A percentile compares a stretch with the other conserved stretches of the same genome.
Conservation (phyloP, 2,888 invertebrate species). For the Drosophila subquinaria region DNA sequence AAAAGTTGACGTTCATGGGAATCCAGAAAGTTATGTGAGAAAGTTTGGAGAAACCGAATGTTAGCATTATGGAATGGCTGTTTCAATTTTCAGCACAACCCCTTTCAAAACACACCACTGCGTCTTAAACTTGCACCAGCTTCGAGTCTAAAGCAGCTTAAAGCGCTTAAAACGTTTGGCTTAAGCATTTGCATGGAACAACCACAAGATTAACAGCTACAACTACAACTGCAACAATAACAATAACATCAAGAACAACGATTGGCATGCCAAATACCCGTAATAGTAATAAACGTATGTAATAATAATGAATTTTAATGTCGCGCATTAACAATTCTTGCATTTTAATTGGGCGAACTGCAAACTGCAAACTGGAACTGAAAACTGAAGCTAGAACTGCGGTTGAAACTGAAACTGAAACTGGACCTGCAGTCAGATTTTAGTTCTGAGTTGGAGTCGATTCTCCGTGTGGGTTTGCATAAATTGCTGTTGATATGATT, state of each 20-base stretch:
- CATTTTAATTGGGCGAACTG: slow-evolving; percentile 78
- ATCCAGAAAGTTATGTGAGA: too few relatives aligned
- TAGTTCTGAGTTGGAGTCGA: slow-evolving; percentile 11
- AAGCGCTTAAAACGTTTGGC: slow-evolving; percentile 66
- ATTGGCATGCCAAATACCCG: slow-evolving; percentile 66
- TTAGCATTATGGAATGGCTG: too few relatives aligned
- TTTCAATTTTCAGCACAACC: not conserved
- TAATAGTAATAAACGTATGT: slow-evolving; percentile 78
- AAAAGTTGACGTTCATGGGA: too few relatives aligned
- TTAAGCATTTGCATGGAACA: slow-evolving; percentile 69
- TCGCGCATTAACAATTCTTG: slow-evolving; percentile 81
- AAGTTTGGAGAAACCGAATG: too few relatives aligned
- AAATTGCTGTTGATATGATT: slow-evolving; percentile 82
- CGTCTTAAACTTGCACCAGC: slow-evolving; percentile 27
- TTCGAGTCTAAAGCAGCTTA: slow-evolving; percentile 40
- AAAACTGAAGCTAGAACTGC: slow-evolving; percentile 9
- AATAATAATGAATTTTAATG: slow-evolving; percentile 82
- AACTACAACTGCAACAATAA: slow-evolving; percentile 10
- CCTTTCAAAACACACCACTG: slow-evolving; percentile 31
- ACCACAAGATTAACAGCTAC: slow-evolving; percentile 24
- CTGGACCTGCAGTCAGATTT: slow-evolving; percentile 13
- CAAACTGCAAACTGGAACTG: slow-evolving; percentile 36
- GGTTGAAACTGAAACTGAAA: slow-evolving; percentile 17
- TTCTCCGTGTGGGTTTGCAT: slow-evolving; percentile 74
- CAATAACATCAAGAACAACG: slow-evolving; percentile 33